Base-by-base conservation (phyloP, 2,888 invertebrate genomes). In the Aethes cnicana region DNA sequence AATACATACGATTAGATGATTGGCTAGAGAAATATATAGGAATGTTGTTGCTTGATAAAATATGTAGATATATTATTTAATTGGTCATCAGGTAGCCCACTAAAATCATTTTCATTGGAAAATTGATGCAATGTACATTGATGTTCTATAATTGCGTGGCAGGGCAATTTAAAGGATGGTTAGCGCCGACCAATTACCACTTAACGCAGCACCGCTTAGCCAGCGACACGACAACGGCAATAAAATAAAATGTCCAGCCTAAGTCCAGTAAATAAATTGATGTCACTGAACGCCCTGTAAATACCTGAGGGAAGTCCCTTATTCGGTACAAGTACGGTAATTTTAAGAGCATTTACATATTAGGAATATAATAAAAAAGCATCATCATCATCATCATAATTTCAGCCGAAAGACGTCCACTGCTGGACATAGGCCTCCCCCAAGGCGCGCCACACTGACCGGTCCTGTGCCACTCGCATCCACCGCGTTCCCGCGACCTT, bases 41-140 rank as follows among this genome's bases (percentile, higher is more conserved):
- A n/a, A 16, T 4, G 20, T 20, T 8, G 18, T 30, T 12, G 18
- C 30, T 7, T 42, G 28, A 20, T 28, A 62, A 73, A 70, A 68
- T 69, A 69, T 59, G 28, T 2, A 28, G 7, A 21, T 9, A 21
- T 14, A 28, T 14, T 23, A n/a, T 26, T 26, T 9, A 3, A n/a
- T 4, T 14, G 28, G 30, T 42, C 20, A 43, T 21, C 32, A 9
- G 23, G 23, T 3, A 12, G 23, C 12, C 23, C 16, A 11, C 23
- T 30, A 32, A 32, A 43, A 43, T 44, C 4, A 44, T 44, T 44
- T 23, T 21, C 33, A 44, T 8, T 23, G 33, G 17, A 32, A 44
- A 33, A 33, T 33, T 33, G 7, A 14, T 17, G 25, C 23, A 33
- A 44, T 21, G 33, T 8, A 43, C 33, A 23, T 23, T 23, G 23